Base-by-base conservation (phyloP, 64 coral and sea anemone species). In the Montipora efflorescens region DNA sequence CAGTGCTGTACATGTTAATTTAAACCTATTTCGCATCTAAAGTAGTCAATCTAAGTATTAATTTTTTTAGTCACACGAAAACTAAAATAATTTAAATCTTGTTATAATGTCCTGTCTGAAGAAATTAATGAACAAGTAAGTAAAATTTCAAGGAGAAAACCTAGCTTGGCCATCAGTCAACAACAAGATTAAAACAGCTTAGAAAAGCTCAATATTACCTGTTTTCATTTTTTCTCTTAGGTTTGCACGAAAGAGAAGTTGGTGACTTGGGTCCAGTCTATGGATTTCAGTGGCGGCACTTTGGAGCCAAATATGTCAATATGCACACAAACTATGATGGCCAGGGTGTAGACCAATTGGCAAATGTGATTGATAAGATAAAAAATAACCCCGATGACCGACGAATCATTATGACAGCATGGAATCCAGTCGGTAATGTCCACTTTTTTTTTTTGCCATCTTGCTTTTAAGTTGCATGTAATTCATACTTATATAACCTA, bases 231-330 rank as follows among this genome's bases (percentile, higher is more conserved):
- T 7, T 5, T 71, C 0, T 0, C 22, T 88, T 69, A 98, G 97
- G 97, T 61, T 78, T 98, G 47, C 67, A 25, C 23, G 74, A 98
- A 50, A 69, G 94, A 64, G 88, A 98, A 59, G 97, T 77, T 8
- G 97, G 97, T 10, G 97, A 98, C 70, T 74, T 98, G 1, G 97
- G 97, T 4, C 97, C 97, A 79, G 94, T 98, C 5, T 98, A 98
- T 85, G 97, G 97, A 6, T 98, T 98, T 59, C 97, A 98, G 78
- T 98, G 97, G 97, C 94, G 97, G 9, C 97, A 98, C 66, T 98
- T 95, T 96, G 97, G 97, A 79, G 97, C 97, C 10, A 93, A 94
- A 43, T 98, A 98, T 48, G 48, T 79, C 8, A 13, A 88, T 76
- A 98, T 98, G 97, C 88, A 96, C 25, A 82, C 94, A 15, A 89